Percentiles rank a stretch among this genome's conserved stretches.
phyloP scores from a whole-genome alignment of 1,140 invertebrate genomes.

The Phthorimaea operculella region DNA sequence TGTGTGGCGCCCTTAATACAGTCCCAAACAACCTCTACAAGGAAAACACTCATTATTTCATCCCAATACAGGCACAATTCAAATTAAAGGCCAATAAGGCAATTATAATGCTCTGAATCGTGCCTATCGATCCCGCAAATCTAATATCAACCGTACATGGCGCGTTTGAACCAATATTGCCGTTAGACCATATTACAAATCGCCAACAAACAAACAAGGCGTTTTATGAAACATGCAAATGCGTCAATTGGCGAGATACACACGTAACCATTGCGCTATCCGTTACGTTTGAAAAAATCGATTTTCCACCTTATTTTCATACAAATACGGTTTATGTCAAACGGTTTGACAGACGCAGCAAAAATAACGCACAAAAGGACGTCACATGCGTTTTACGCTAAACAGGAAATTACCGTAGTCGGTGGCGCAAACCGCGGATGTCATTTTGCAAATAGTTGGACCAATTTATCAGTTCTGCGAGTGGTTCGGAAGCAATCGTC shows the following conservation, averaged over 20 bases:
- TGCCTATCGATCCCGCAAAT: not conserved
- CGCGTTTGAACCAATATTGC: too few relatives aligned
- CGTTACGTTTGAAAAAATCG: too few relatives aligned
- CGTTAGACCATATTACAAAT: too few relatives aligned
- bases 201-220: not conserved
- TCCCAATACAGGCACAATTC: too few relatives aligned
- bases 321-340: too few relatives aligned
- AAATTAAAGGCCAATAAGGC: not conserved
- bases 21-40: not conserved
- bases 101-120: not conserved
- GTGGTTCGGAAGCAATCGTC: slow-evolving; percentile 65
- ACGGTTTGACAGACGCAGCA: too few relatives aligned
- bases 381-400: too few relatives aligned
- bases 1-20: too few relatives aligned
- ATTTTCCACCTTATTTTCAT: too few relatives aligned
- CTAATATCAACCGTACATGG: not conserved
- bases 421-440: slow-evolving; percentile 48
- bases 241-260: too few relatives aligned
- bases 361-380: too few relatives aligned
- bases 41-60: not conserved
- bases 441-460: slow-evolving; percentile 62
- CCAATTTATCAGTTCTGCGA: slow-evolving; percentile 63
- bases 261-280: too few relatives aligned
- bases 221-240: not conserved
- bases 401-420: slow-evolving; percentile 52